Conservation (phyloP, 2,113 vertebrate genomes). For the Gobio gobio region DNA sequence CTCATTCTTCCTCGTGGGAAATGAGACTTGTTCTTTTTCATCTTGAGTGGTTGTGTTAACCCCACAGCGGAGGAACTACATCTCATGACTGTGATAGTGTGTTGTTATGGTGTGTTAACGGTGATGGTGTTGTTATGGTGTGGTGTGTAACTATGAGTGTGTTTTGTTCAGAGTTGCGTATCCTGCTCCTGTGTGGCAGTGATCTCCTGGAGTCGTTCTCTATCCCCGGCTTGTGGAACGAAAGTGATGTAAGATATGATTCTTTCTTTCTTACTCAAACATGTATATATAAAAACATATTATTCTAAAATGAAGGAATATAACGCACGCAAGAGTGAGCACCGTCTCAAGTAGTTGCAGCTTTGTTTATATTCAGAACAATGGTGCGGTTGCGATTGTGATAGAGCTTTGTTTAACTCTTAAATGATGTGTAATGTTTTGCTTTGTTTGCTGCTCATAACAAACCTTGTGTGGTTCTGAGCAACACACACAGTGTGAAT, state of each 20-base stretch:
- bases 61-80: background rate
- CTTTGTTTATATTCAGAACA: too few relatives aligned
- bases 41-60: slow-evolving; percentile 6
- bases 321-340: background rate
- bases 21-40: background rate
- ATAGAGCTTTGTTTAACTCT: background rate
- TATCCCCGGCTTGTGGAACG: slow-evolving; percentile 98
- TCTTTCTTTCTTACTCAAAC: background rate
- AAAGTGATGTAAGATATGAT: slow-evolving; percentile 89
- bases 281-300: background rate
- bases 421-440: too few relatives aligned
- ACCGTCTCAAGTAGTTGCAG: background rate
- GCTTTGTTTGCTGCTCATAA: too few relatives aligned
- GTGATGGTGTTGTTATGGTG: slow-evolving; percentile 8
- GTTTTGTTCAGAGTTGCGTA: slow-evolving; percentile 87
- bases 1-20: slow-evolving; percentile 4
- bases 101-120: too few relatives aligned
- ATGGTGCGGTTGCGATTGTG: too few relatives aligned
- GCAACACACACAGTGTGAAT: too few relatives aligned
- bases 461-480: too few relatives aligned
- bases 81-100: background rate
- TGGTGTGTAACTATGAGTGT: background rate
- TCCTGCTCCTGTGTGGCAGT: slow-evolving; percentile 96
- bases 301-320: background rate
- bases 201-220: slow-evolving; percentile 98